Base-by-base conservation (phyloP, 1,140 invertebrate species). In the Potamilus streckersoni region DNA sequence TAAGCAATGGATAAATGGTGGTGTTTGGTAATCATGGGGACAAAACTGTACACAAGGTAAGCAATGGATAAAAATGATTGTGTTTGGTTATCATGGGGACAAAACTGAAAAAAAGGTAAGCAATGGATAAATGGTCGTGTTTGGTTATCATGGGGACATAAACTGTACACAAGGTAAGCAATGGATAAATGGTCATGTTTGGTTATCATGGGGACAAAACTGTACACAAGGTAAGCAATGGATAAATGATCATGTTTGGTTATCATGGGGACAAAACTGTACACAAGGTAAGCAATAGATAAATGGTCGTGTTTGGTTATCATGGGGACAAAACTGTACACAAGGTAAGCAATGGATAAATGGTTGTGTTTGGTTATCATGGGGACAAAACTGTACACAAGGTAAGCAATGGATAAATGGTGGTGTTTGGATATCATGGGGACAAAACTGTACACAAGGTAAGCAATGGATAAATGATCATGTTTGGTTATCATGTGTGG, bases 181-280 rank as follows among this genome's bases (percentile, higher is more conserved):
- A 11, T 31, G 27, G 27, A 31, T 31, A 31, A 31, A 31, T 31
- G 27, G 3, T 31, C 1, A 2, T 31, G 27, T 31, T 31, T n/a
- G n/a, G n/a, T n/a, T n/a, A n/a, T n/a, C n/a, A n/a, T n/a, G n/a
- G 95, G 27, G 94, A 94, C 64, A 97, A 98, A 85, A 97, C 95
- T 6, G 96, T 72, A 60, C 62, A 38, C 14, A 65, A 58, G 75
- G 75, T 77, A 77, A 31, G 12, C 11, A n/a, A 11, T 31, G 27
- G 27, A 31, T 31, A 31, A 31, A 31, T 31, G 27, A 31, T 31
- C 1, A 2, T 31, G 27, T 31, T 31, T n/a, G n/a, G n/a, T n/a
- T n/a, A n/a, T n/a, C n/a, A n/a, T n/a, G n/a, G 95, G 27, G 94
- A 94, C 64, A 97, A 98, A 85, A 97, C 95, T 6, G 96, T 72